Base-by-base conservation (phyloP, 2,113 vertebrate species). In the Onychorhynchus coronatus region DNA sequence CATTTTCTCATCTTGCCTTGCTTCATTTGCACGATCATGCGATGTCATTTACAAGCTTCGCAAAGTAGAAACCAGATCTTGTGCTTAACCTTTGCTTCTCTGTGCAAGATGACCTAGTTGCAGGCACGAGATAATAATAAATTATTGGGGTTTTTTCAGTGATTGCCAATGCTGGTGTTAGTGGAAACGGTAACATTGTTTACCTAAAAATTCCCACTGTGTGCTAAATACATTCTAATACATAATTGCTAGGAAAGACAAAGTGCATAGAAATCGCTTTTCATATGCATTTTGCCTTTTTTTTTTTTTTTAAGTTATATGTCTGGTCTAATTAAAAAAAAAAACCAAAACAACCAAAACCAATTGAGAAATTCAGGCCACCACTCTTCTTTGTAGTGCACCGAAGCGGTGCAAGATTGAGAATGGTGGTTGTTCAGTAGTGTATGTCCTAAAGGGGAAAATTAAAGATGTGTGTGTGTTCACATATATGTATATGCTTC, bases 11-110 rank as follows among this genome's bases (percentile, higher is more conserved):
- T 97, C 95, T 94, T 79, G 97, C 96, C 85, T 96, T 90, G 97
- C 98, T 98, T 98, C 98, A 97, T 98, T 98, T 98, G 94, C 97
- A 97, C 95, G 71, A 96, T 98, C 93, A 96, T 96, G 95, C 90
- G 59, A 96, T 98, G 97, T 97, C 97, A 97, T 97, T 98, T 97
- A 93, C 95, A 95, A 97, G 97, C 93, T 96, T 97, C 95, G 86
- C 95, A 65, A 96, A 97, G 97, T 97, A 37, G 97, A 96, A 97
- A 94, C 6, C 86, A 87, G 94, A 83, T 88, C 97, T 97, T 89
- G 28, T 71, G 39, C 93, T 95, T 96, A 97, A 92, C 96, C 97
- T 72, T 85, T 91, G 84, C 73, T 55, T 97, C 83, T 96, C 96
- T 94, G 81, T 95, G 89, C 85, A 81, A 68, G 83, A 96, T 98